Evolutionary conservation across 2,113 vertebrate species (phyloP).

Genomic region (Boulengerochromis microlepis): DNA sequence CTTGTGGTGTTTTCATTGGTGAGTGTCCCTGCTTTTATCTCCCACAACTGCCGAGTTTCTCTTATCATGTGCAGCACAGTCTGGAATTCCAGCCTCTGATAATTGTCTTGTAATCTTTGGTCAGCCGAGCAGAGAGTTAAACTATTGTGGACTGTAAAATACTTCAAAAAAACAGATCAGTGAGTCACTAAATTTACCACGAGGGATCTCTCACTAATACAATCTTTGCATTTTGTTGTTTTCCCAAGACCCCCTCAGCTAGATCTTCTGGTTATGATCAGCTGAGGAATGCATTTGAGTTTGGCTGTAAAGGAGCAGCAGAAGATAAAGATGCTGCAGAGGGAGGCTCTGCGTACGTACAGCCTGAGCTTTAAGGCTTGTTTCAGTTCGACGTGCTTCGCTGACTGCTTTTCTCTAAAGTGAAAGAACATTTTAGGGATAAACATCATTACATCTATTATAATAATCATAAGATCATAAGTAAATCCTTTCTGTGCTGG

Average conservation of each 20-base stretch:
- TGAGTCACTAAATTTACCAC: not conserved
- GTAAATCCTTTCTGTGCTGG: not conserved
- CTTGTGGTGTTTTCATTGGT: slow-evolving; percentile 56
- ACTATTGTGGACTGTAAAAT: slow-evolving; percentile 1
- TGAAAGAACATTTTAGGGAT: not conserved
- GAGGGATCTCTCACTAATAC: not conserved
- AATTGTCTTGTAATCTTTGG: slow-evolving; percentile 48
- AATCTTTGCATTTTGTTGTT: not conserved
- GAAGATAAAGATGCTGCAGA: not conserved
- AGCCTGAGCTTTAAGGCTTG: not conserved
- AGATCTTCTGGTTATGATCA: not conserved
- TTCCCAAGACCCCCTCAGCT: not conserved
- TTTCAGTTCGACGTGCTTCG: not conserved
- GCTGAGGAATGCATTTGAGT: not conserved
- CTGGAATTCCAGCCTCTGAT: slow-evolving; percentile 68
- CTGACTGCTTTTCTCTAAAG: not conserved
- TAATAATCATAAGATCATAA: not conserved
- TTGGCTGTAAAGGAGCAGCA: not conserved
- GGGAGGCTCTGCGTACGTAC: not conserved
- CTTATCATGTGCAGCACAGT: slow-evolving; percentile 64
- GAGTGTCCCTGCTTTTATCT: slow-evolving; percentile 69
- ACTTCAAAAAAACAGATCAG: not conserved
- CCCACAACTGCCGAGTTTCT: slow-evolving; percentile 33
- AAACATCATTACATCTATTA: not conserved
- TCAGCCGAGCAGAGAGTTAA: slow-evolving; percentile 33